Evolutionary conservation across 2,888 invertebrate genomes (phyloP), one percentile per base, ranked within the genome.

Genomic region (Kuschelorhynchus macadamiae): DNA sequence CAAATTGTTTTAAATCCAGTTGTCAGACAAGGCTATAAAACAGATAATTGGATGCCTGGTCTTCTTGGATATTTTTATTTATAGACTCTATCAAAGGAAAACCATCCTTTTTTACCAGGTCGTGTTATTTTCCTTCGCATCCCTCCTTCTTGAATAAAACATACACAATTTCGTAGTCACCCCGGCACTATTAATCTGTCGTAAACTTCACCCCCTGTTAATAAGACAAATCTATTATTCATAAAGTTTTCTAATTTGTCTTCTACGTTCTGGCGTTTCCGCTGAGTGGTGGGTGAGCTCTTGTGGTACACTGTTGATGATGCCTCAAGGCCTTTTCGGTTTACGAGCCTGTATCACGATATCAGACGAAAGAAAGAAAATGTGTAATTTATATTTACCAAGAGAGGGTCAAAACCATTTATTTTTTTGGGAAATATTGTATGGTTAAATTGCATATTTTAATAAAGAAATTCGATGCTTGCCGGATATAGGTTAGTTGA

Each of bases 201-300:
- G 67, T 62, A 64, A 64, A 59, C 55, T 71, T 67, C 53, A 55
- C 59, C n/a, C 67, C 64, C 63, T 62, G 71, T 71, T 74, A 74
- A 74, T 74, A 74, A 73, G 72, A 70, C 67, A 56, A 70, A 73
- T 75, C 70, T 75, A 75, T 75, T 73, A 75, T 75, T 75, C 75
- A 75, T 74, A 75, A 75, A 74, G 71, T 71, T 71, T 73, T 72
- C 67, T 71, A 74, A 72, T 73, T 72, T 73, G 69, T 70, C 57
- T 59, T 41, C 59, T 39, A 41, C 41, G 17, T 9, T 16, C 46
- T 39, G 52, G 42, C 44, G 39, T 30, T 67, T 62, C 41, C 44
- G 25, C 18, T 39, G 39, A 66, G 17, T 52, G 57, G 44, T 36
- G 33, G 44, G 50, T 39, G 39, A 60, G 47, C 61, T 55, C 50